Evolutionary conservation across 2,888 invertebrate species (phyloP), one percentile per base, ranked within the genome.

Genomic region (Heteromurus nitidus): DNA sequence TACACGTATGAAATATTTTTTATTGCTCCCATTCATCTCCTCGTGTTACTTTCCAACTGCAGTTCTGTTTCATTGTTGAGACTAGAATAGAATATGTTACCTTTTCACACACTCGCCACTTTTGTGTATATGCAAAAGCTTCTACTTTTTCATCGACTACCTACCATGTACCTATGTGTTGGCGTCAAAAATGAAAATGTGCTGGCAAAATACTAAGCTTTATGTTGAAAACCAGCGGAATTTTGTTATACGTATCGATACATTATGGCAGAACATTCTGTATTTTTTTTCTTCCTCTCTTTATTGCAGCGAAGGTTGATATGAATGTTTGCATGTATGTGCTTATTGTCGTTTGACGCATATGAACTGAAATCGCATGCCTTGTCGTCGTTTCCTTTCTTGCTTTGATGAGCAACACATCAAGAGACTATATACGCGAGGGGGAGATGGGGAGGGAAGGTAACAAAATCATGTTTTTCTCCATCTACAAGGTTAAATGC

Each of bases 1-100:
- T 85, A 76, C 83, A 84, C 84, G 62, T 82, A 80, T 53, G 58
- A 72, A 80, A 58, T 82, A 74, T 55, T 58, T 28, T 44, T 65
- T 65, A 44, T 65, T 42, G 30, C 24, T 68, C 62, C 30, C 53
- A 47, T 26, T 62, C 44, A 60, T 22, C 62, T 31, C 58, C 28
- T 22, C 65, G 3, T 36, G 7, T n/a, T n/a, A n/a, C n/a, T n/a
- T n/a, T n/a, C n/a, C n/a, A n/a, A n/a, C n/a, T n/a, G n/a, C n/a
- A 5, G 7, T 42, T 13, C 7, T 42, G 13, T 11, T 42, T 7
- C 42, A 13, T 42, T 42, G 42, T 42, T 42, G 42, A 11, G 13
- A 11, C 7, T 13, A 42, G 42, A 42, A n/a, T n/a, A n/a, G n/a
- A n/a, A n/a, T n/a, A n/a, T n/a, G n/a, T n/a, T n/a, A n/a, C n/a